These are phyloP conservation scores for Caenorhabditis drosophilae DNA, from an alignment of 2,888 invertebrate genomes.

Conservation along the genomic window DNA sequence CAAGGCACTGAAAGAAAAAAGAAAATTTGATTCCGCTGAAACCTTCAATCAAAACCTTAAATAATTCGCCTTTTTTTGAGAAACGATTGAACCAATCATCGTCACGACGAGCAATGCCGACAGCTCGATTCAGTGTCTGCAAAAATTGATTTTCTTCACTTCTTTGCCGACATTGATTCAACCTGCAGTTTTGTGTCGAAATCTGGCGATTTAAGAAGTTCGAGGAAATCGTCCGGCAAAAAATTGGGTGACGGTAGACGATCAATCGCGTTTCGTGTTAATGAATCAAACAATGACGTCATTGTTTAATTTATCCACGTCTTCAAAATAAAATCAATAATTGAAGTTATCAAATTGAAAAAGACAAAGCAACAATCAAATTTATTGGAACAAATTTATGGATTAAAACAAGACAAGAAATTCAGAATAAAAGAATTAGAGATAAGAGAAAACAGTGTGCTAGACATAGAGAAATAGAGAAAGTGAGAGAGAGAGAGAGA, in stretches of 20 bases:
- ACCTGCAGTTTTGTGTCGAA: slow-evolving; percentile 52
- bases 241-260: slow-evolving; percentile 46
- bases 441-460: too few species aligned
- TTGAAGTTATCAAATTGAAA: slow-evolving; percentile 2
- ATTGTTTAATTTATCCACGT: slow-evolving; percentile 3
- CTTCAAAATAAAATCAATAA: background rate
- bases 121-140: slow-evolving; percentile 51
- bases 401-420: too few species aligned
- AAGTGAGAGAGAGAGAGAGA: too few species aligned
- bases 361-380: too few species aligned
- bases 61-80: slow-evolving; percentile 49
- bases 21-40: background rate
- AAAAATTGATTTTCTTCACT: background rate
- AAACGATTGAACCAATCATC: slow-evolving; percentile 51
- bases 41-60: slow-evolving; percentile 16
- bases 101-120: slow-evolving; percentile 40
- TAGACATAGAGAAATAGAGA: too few species aligned
- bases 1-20: slow-evolving; percentile 68
- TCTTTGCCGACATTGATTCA: background rate
- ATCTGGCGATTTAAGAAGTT: slow-evolving; percentile 40
- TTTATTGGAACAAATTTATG: too few species aligned
- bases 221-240: slow-evolving; percentile 50
- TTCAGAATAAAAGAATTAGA: too few species aligned
- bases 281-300: slow-evolving; percentile 30
- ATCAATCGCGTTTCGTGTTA: slow-evolving; percentile 18